Evolutionary conservation across 37 sponge, comb jelly and placozoan genomes (phyloP).

Genomic region (Axinella damicornis): DNA sequence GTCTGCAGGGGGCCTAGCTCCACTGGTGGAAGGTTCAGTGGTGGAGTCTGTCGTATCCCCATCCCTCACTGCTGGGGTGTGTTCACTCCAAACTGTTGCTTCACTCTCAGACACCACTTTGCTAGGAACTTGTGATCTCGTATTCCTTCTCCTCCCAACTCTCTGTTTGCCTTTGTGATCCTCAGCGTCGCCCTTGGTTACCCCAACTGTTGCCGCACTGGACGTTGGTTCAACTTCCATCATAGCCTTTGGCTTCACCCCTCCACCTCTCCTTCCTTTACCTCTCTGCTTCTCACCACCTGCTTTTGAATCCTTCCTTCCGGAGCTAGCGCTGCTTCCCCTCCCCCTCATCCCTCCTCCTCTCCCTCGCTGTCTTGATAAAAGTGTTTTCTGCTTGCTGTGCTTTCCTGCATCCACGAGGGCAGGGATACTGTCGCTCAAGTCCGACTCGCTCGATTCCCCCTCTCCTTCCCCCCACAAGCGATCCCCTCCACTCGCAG

Average conservation of each 20-base stretch:
- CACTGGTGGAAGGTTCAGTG: too few species aligned
- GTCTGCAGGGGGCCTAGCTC: too few species aligned
- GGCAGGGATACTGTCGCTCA: too few species aligned
- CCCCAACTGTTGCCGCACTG: too few species aligned
- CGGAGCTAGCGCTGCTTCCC: background rate
- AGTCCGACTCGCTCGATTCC: too few species aligned
- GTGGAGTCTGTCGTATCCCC: too few species aligned
- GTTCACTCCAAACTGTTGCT: too few species aligned
- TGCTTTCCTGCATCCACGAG: too few species aligned
- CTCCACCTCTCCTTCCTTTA: constrained; percentile 2
- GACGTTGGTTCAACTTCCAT: background rate
- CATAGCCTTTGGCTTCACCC: constrained; percentile 11
- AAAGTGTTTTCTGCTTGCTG: too few species aligned
- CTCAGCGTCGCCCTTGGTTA: background rate
- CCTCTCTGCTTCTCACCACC: background rate
- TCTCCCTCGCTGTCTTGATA: background rate
- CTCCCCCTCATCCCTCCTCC: background rate
- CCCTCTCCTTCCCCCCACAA: too few species aligned
- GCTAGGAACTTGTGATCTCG: background rate
- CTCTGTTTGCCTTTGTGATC: constrained; percentile 25
- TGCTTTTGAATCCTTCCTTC: background rate
- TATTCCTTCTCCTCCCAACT: background rate
- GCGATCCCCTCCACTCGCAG: too few species aligned
- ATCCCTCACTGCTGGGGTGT: too few species aligned
- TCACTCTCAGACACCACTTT: background rate